Evolutionary conservation across 2,797 vertebrate genomes (phyloP).

Genomic region (Falco berigora): DNA sequence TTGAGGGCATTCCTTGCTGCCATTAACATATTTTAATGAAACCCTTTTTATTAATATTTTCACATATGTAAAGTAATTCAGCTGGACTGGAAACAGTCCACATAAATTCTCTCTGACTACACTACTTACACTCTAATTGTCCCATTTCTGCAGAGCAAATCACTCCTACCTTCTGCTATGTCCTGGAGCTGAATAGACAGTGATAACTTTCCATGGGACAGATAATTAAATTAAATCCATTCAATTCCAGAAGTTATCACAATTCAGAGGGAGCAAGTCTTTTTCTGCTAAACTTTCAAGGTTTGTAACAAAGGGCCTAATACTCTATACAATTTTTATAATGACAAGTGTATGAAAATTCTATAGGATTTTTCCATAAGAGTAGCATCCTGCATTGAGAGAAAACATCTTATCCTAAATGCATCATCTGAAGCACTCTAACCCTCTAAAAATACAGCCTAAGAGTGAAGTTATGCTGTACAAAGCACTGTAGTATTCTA

Average conservation of each 20-base stretch:
- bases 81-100: background rate
- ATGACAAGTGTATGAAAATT: background rate
- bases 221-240: constrained; percentile 7
- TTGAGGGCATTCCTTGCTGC: background rate
- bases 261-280: background rate
- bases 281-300: background rate
- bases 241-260: background rate
- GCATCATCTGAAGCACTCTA: background rate
- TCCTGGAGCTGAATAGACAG: background rate
- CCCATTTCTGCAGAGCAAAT: background rate
- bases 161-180: background rate
- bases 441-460: constrained; percentile 28
- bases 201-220: background rate
- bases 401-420: background rate
- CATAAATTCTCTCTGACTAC: background rate
- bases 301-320: background rate
- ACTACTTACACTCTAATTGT: background rate
- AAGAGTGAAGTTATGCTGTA: background rate
- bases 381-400: background rate
- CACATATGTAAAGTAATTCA: constrained; percentile 38
- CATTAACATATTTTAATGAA: constrained; percentile 34
- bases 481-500: background rate
- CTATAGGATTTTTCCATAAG: background rate
- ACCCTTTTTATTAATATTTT: constrained; percentile 16
- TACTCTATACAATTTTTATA: background rate